phyloP scores from a whole-genome alignment of 2,113 vertebrate species.

The Aldabrachelys gigantea region DNA sequence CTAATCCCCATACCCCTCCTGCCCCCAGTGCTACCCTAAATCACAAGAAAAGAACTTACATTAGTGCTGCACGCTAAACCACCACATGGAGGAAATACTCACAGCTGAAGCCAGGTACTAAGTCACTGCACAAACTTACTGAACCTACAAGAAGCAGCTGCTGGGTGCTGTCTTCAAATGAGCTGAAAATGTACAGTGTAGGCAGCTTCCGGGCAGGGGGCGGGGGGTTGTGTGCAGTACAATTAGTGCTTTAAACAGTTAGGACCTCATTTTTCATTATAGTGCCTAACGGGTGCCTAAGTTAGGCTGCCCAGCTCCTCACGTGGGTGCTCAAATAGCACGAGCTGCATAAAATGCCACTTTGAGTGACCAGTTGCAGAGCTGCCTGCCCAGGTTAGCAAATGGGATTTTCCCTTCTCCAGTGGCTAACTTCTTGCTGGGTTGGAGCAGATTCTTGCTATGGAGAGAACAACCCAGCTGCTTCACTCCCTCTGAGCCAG shows the following conservation, averaged over 20 bases:
- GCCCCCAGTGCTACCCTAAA: neutral
- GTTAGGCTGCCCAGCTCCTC: neutral
- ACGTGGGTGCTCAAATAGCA: neutral
- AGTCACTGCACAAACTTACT: neutral
- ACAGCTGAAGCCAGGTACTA: neutral
- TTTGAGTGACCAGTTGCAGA: neutral
- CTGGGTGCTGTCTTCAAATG: neutral
- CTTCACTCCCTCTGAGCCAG: neutral
- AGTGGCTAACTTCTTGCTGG: neutral
- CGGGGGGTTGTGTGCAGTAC: neutral
- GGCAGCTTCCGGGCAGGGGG: neutral
- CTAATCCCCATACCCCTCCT: neutral
- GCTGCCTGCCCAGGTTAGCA: neutral
- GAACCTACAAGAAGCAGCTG: neutral
- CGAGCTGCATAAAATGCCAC: neutral
- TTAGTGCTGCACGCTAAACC: neutral
- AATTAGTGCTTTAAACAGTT: neutral
- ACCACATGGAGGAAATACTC: neutral
- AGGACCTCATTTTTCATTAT: neutral
- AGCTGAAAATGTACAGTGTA: neutral
- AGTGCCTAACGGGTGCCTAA: neutral
- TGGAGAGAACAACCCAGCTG: neutral
- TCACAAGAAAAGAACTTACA: neutral
- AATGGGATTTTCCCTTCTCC: neutral
- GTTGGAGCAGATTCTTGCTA: neutral